Base-by-base conservation (phyloP, 2,888 invertebrate genomes). In the Macrosiphum euphorbiae region DNA sequence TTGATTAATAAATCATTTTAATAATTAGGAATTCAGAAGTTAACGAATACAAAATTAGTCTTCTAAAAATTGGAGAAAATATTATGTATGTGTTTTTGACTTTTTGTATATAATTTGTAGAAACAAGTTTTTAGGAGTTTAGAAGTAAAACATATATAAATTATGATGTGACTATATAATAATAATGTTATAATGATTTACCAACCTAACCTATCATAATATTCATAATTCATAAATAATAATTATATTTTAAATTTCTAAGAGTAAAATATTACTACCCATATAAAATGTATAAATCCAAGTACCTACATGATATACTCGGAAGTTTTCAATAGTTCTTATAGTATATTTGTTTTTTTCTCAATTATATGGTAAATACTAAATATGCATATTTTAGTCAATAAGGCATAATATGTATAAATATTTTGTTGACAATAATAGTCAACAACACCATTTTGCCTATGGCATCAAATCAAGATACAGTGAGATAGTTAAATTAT, bases 391-490 rank as follows among this genome's bases (percentile, higher is more conserved):
- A 88, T 28, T 90, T 90, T 47, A 5, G 44, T 41, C n/a, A 67
- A 90, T 90, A 67, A 20, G 2, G 61, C 61, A 61, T 28, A 58
- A 24, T 28, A 47, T 47, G 26, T 61, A 47, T 47, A 90, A 47
- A 67, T 47, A 47, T 28, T 78, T 91, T 91, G 55, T 91, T 91
- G 85, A 85, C 91, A 44, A 78, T 35, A 78, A 35, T 85, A 85
- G 85, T 58, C 44, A 91, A 92, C 58, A 86, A 92, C 35, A 92
- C n/a, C 26, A 47, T 91, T 91, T 85, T 35, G 91, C 91, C 91
- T 47, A 35, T 58, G 91, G 91, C 86, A 41, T 88, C 41, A 41
- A 13, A 41, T 88, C 41, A 41, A 13, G 35, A 78, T 35, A 35
- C 35, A 35, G 35, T 20, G 20, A 78, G 35, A 78, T 35, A 78